Evolutionary conservation across 64 coral and sea anemone genomes (phyloP).

Genomic region (Cladopsammia gracilis): DNA sequence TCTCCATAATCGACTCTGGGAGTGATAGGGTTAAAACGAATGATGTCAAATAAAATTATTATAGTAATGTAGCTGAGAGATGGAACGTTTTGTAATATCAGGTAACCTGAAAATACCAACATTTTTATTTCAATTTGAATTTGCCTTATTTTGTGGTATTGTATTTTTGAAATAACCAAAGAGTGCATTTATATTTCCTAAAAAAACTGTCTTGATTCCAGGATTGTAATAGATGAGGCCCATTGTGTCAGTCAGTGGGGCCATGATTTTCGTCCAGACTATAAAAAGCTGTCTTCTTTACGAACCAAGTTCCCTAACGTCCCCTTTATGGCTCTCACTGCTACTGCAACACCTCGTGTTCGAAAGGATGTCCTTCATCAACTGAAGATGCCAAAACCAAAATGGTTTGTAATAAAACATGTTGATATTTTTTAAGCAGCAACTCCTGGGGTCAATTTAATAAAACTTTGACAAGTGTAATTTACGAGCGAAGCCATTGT

Average conservation of each 20-base stretch:
- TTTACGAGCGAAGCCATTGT: too few relatives aligned
- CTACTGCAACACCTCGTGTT: conserved; percentile 97
- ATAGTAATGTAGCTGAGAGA: too few relatives aligned
- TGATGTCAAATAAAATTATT: too few relatives aligned
- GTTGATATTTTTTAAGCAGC: too few relatives aligned
- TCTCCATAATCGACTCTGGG: too few relatives aligned
- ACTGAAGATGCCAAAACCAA: conserved; percentile 79
- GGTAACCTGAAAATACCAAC: too few relatives aligned
- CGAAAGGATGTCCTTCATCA: conserved; percentile 94
- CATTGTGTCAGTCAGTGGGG: conserved; percentile 99
- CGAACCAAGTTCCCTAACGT: conserved; percentile 84
- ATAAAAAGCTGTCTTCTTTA: conserved; percentile 91
- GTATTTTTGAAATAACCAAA: neutral
- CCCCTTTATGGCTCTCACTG: conserved; percentile 97
- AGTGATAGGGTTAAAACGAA: too few relatives aligned
- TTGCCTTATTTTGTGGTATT: too few relatives aligned
- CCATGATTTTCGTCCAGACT: conserved; percentile 97
- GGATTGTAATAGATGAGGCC: conserved; percentile 97
- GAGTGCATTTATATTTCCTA: neutral
- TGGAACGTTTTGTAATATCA: too few relatives aligned
- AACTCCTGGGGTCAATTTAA: too few relatives aligned
- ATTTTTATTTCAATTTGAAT: too few relatives aligned
- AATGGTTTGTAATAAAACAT: conserved; percentile 45
- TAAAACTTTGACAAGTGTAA: too few relatives aligned
- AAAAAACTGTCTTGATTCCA: neutral